Base-by-base conservation (phyloP, 2,888 invertebrate species). In the Agrypnus murinus region DNA sequence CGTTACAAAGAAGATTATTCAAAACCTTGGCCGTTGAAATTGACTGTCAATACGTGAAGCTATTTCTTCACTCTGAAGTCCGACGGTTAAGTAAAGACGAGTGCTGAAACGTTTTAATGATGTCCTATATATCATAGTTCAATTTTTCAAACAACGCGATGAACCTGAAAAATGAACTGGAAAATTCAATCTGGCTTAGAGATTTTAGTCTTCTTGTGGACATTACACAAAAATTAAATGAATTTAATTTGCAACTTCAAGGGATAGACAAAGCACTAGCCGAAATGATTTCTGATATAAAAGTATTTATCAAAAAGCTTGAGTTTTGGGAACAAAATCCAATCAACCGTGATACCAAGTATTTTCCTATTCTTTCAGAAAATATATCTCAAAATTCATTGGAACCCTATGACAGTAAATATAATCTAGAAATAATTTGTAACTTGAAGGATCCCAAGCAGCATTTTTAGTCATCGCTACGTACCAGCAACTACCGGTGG, bases 341-440 rank as follows among this genome's bases (percentile, higher is more conserved):
- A 66, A 66, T 66, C 34, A 70, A 70, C 60, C 40, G 70, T 55
- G 66, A 62, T 66, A 36, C 65, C 62, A 70, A 48, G 59, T 59
- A 65, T 69, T 69, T 69, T 69, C 65, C 57, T 70, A 66, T 66
- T 66, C 55, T 70, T 70, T 66, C 70, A 66, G 66, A 70, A 60
- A 65, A 68, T 46, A 64, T 71, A 71, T 68, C 67, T 68, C 64
- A 68, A 68, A 68, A 71, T 67, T 53, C 71, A 64, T 71, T 57
- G 46, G 53, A 71, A 67, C 58, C 43, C 65, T 68, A 68, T 63
- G 64, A 71, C 58, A 58, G 63, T 19, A 58, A 71, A 63, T 64
- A 48, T 68, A 62, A 46, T 65, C 65, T 60, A 53, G 65, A 70
- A 70, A 65, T 69, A 69, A 50, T 70, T 59, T 60, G 65, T 66